phyloP scores from a whole-genome alignment of 2,888 invertebrate genomes.

The Eudasyphora cyanicolor region DNA sequence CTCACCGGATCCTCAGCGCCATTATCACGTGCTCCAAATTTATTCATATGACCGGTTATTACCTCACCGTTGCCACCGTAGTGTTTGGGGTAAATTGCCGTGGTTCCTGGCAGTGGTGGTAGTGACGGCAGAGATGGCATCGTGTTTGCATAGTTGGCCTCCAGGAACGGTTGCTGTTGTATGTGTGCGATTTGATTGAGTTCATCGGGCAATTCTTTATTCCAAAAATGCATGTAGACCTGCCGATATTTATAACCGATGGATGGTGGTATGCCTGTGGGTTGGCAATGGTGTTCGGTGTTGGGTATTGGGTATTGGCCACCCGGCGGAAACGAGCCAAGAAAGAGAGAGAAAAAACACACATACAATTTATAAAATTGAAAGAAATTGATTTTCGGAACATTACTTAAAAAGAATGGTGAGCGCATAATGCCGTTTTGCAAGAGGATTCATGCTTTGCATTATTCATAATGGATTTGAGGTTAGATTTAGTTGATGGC shows the following conservation, averaged over 20 bases:
- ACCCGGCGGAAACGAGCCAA: neutral
- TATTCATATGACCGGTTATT: slow-evolving; percentile 79
- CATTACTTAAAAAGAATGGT: neutral
- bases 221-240: slow-evolving; percentile 91
- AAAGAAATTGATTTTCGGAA: slow-evolving; percentile 39
- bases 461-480: slow-evolving; percentile 37
- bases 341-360: neutral
- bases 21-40: slow-evolving; percentile 77
- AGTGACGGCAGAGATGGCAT: slow-evolving; percentile 24
- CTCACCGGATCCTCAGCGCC: slow-evolving; percentile 78
- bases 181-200: slow-evolving; percentile 81
- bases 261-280: slow-evolving; percentile 86
- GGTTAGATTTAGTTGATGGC: neutral
- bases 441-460: slow-evolving; percentile 18
- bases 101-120: slow-evolving; percentile 51
- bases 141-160: slow-evolving; percentile 67
- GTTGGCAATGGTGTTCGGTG: neutral
- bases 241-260: slow-evolving; percentile 88
- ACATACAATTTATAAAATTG: slow-evolving; percentile 42
- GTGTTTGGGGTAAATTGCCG: slow-evolving; percentile 66
- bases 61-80: slow-evolving; percentile 69
- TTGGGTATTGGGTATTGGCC: neutral
- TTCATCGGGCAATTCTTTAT: slow-evolving; percentile 88
- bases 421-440: neutral
- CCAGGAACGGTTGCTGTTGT: slow-evolving; percentile 74